Percentiles rank a stretch among this genome's conserved stretches.
Conservation (phyloP, 2,113 vertebrate genomes). For the Myrmophylax atrothorax region DNA sequence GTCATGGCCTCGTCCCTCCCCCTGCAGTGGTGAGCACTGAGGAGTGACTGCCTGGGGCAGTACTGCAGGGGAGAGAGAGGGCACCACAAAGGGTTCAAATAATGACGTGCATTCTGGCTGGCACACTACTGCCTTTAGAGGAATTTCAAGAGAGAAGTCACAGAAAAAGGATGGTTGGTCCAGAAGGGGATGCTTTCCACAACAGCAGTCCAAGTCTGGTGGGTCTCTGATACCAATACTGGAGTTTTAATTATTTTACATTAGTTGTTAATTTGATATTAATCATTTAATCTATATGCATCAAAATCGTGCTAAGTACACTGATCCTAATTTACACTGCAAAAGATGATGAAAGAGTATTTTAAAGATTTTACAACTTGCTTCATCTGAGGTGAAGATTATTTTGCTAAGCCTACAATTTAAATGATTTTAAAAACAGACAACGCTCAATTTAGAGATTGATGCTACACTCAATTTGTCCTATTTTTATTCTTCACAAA, state of each 20-base stretch:
- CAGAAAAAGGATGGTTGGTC: neutral
- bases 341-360: neutral
- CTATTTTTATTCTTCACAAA: constrained; percentile 56
- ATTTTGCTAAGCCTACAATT: constrained; percentile 48
- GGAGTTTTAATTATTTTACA: neutral
- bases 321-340: neutral
- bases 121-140: neutral
- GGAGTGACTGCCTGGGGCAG: neutral
- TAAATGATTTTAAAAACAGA: constrained; percentile 10
- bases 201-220: neutral
- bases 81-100: neutral
- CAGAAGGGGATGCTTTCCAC: neutral
- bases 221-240: neutral
- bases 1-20: neutral
- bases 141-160: neutral
- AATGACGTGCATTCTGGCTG: neutral
- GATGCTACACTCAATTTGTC: constrained; percentile 27
- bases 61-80: neutral
- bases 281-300: neutral
- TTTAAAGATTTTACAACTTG: constrained; percentile 12
- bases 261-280: neutral
- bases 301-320: neutral
- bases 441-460: constrained; percentile 3
- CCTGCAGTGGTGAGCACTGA: fast-evolving
- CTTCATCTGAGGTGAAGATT: constrained; percentile 41